These are phyloP conservation scores for Glossophaga mutica DNA, from an alignment of 2,797 vertebrate genomes.

Conservation along the genomic window DNA sequence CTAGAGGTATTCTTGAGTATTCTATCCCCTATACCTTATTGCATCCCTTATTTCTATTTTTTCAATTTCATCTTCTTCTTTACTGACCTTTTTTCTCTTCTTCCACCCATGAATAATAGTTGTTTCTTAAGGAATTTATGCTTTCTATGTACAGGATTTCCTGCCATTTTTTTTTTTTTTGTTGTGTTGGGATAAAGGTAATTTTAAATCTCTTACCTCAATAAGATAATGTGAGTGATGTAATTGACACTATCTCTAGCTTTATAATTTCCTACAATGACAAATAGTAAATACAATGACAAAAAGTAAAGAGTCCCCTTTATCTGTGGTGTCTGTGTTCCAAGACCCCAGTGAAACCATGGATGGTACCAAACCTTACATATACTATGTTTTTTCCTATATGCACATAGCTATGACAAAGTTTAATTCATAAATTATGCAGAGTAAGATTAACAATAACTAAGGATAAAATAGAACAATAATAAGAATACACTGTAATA, in stretches of 20 bases:
- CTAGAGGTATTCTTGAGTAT: not conserved
- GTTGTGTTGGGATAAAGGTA: not conserved
- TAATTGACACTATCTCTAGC: not conserved
- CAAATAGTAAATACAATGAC: not conserved
- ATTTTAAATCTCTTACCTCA: not conserved
- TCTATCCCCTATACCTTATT: not conserved
- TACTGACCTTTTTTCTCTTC: not conserved
- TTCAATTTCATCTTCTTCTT: not conserved
- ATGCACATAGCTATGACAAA: not conserved
- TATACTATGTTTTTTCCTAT: not conserved
- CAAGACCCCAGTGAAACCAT: not conserved
- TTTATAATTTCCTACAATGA: not conserved
- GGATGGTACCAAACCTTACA: not conserved
- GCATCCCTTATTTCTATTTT: not conserved
- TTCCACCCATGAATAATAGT: not conserved
- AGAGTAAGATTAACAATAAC: not conserved
- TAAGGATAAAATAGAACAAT: not conserved
- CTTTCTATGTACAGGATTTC: not conserved
- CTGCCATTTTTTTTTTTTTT: not conserved
- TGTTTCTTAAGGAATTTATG: not conserved
- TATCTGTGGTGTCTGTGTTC: not conserved
- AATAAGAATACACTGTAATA: not conserved
- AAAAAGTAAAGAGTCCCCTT: not conserved
- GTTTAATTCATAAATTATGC: not conserved
- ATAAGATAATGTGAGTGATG: not conserved